Evolutionary conservation across 2,113 vertebrate species (phyloP).

Genomic region (Gorsachius goisagi): DNA sequence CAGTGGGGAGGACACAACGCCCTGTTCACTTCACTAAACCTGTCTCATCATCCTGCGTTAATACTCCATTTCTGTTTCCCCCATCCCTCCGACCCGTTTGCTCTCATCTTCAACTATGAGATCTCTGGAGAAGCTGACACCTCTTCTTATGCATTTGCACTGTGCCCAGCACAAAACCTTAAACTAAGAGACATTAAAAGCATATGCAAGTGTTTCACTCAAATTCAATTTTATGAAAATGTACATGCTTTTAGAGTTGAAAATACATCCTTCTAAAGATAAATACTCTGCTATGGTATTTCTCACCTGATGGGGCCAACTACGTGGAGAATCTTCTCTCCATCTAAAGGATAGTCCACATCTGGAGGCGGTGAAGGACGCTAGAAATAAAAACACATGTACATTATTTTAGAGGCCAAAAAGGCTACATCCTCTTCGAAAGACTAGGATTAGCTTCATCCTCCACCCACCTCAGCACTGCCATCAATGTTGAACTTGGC

Average conservation of each 20-base stretch:
- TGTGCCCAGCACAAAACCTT: not conserved
- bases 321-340: constrained; percentile 93
- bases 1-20: not conserved
- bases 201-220: not conserved
- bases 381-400: constrained; percentile 57
- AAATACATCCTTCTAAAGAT: not conserved
- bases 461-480: constrained; percentile 82
- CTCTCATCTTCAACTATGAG: not conserved
- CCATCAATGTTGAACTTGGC: constrained; percentile 95
- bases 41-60: too few species aligned
- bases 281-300: not conserved
- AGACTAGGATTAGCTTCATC: not conserved
- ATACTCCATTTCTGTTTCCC: not conserved
- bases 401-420: not conserved
- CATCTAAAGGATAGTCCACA: constrained; percentile 93
- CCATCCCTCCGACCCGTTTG: not conserved
- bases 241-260: not conserved
- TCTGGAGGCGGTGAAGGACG: constrained; percentile 88
- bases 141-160: not conserved
- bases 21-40: not conserved
- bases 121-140: not conserved
- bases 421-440: not conserved
- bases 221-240: not conserved
- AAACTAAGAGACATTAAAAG: not conserved
- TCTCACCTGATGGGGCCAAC: constrained; percentile 91